These are phyloP conservation scores for Ictalurus furcatus DNA, from an alignment of 2,113 vertebrate species.

Conservation along the genomic window DNA sequence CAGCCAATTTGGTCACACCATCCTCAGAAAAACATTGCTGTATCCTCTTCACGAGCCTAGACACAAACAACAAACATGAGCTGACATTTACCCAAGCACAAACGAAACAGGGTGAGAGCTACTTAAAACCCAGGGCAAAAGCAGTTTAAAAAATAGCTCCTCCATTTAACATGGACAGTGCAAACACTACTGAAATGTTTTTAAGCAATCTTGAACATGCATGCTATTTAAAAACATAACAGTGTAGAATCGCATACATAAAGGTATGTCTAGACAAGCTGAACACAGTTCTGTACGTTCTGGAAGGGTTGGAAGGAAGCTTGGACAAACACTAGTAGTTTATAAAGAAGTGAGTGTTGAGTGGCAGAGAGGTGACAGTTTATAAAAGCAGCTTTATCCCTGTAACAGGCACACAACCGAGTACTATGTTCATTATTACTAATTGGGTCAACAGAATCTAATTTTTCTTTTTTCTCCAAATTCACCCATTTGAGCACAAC, in stretches of 20 bases:
- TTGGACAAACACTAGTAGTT: not conserved
- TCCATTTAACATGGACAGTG: not conserved
- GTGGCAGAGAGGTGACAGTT: not conserved
- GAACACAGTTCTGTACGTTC: not conserved
- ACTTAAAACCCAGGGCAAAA: not conserved
- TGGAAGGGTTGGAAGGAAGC: not conserved
- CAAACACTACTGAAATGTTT: not conserved
- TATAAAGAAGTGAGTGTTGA: not conserved
- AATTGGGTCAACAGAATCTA: not conserved
- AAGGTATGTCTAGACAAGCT: not conserved
- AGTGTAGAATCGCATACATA: not conserved
- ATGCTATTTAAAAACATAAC: not conserved
- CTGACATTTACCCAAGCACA: not conserved
- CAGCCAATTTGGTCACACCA: not conserved
- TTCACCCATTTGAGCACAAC: accelerated
- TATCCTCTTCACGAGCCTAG: not conserved
- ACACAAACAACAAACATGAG: not conserved
- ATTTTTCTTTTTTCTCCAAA: not conserved
- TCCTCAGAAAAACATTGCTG: not conserved
- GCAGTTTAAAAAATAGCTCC: not conserved
- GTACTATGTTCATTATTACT: not conserved
- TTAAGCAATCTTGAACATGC: not conserved
- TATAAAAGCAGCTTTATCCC: not conserved
- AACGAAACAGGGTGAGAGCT: not conserved
- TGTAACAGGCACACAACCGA: not conserved